Conservation (phyloP, 2,797 vertebrate species). For the Pristis pectinata region DNA sequence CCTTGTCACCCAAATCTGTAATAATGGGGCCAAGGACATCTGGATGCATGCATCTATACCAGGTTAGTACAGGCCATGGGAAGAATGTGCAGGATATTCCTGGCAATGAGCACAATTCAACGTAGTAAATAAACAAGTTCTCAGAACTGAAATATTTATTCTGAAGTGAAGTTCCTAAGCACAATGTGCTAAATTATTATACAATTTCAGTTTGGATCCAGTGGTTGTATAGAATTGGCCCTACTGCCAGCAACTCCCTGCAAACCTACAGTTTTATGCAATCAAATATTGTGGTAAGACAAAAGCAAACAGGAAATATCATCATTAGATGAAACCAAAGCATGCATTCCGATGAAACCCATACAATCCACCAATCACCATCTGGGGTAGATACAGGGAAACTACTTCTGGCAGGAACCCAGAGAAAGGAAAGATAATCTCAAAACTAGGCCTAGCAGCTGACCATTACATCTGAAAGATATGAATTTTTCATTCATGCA, state of each 20-base stretch:
- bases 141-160: conserved; percentile 9
- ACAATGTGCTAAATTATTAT: background rate
- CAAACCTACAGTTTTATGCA: background rate
- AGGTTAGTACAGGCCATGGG: too few relatives aligned
- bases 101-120: too few relatives aligned
- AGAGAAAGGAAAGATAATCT: background rate
- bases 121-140: background rate
- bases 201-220: background rate
- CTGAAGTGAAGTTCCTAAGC: background rate
- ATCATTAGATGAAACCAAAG: background rate
- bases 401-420: background rate
- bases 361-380: background rate
- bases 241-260: background rate
- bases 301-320: background rate
- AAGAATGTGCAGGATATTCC: too few relatives aligned
- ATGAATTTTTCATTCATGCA: background rate
- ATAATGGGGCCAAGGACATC: too few relatives aligned
- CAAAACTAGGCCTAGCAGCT: background rate
- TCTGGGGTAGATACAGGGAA: background rate
- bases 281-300: background rate
- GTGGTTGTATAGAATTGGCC: background rate
- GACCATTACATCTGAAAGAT: background rate
- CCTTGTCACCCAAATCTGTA: too few relatives aligned
- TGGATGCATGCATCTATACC: too few relatives aligned
- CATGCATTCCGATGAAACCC: background rate